These are phyloP conservation scores for Apodemia hepburni DNA, from an alignment of 2,888 invertebrate species.

Conservation along the genomic window DNA sequence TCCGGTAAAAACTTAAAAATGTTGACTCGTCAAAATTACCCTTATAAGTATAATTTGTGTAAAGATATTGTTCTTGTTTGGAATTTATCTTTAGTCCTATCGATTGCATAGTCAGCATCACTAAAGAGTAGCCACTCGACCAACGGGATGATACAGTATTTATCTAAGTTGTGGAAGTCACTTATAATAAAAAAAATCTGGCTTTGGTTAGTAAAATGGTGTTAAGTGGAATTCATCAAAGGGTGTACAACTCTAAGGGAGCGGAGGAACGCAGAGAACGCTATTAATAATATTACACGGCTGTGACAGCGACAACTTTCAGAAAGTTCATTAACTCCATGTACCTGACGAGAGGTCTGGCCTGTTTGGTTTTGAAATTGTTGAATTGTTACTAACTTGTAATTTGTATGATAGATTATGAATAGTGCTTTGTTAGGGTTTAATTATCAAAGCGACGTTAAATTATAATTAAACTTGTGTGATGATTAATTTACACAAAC, in stretches of 20 bases:
- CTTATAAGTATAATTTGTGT: too few species aligned
- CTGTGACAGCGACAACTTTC: constrained; percentile 46
- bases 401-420: constrained; percentile 17
- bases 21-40: too few species aligned
- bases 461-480: neutral
- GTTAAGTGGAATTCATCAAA: constrained; percentile 36
- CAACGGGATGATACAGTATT: too few species aligned
- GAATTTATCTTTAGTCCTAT: too few species aligned
- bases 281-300: constrained; percentile 64
- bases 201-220: constrained; percentile 16
- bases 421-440: constrained; percentile 7
- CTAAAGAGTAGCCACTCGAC: too few species aligned
- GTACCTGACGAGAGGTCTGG: constrained; percentile 24
- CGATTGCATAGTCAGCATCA: too few species aligned
- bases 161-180: too few species aligned
- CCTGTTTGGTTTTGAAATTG: constrained; percentile 21
- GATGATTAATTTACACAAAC: too few species aligned
- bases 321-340: constrained; percentile 39
- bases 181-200: too few species aligned
- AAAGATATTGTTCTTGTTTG: too few species aligned
- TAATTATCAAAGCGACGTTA: neutral
- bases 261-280: constrained; percentile 47
- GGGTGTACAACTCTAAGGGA: constrained; percentile 32
- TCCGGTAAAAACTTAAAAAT: too few species aligned
- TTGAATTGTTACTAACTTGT: constrained; percentile 14